These are phyloP conservation scores for Telmatochromis sp. DNA, from an alignment of 2,113 vertebrate genomes.

Conservation along the genomic window DNA sequence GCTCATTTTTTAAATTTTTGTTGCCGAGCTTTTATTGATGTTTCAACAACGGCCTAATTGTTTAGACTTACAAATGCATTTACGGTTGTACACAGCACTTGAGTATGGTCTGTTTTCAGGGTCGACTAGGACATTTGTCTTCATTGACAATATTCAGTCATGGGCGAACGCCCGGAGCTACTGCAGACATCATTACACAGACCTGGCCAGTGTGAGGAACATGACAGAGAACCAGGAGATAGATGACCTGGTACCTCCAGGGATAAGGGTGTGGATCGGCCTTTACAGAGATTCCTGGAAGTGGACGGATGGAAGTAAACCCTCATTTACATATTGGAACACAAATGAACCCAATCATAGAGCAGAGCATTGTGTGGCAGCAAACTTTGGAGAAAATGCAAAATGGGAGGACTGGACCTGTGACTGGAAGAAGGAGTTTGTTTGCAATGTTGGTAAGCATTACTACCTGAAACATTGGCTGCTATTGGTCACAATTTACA, in stretches of 20 bases:
- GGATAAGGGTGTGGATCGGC: accelerated
- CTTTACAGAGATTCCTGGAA: neutral
- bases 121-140: neutral
- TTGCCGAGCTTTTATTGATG: neutral
- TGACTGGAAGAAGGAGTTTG: accelerated
- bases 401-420: accelerated
- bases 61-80: neutral
- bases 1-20: neutral
- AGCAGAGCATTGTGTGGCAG: accelerated
- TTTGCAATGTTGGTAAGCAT: neutral
- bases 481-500: neutral
- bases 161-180: neutral
- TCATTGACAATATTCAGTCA: accelerated
- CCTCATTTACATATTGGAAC: neutral
- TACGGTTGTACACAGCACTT: neutral
- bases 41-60: accelerated
- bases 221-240: accelerated
- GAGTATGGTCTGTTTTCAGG: neutral
- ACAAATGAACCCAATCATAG: accelerated
- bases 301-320: neutral
- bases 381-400: accelerated
- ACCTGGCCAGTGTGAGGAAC: neutral
- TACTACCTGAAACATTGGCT: neutral
- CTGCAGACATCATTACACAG: neutral
- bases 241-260: accelerated